Conservation (phyloP, 2,888 invertebrate species). For the Limnephilus auricula region DNA sequence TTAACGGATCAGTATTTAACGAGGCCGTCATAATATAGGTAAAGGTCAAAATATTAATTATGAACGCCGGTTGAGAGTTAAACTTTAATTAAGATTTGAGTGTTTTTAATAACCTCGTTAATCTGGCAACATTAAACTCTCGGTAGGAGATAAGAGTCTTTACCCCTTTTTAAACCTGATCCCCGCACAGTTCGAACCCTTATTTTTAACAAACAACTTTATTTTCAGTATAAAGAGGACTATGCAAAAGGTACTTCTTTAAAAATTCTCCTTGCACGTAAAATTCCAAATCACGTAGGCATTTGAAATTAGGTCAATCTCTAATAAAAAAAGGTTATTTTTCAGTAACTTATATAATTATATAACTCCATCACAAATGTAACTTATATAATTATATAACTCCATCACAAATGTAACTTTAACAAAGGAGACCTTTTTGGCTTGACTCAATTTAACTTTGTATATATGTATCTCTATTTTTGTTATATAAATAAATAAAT, state of each 20-base stretch:
- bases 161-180: slow-evolving; percentile 10
- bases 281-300: neutral
- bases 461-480: no score
- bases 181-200: neutral
- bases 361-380: no score
- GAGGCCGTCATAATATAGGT: neutral
- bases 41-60: neutral
- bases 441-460: no score
- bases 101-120: slow-evolving; percentile 42
- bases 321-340: neutral
- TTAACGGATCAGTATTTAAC: neutral
- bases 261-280: neutral
- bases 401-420: no score
- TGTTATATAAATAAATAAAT: no score
- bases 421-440: no score
- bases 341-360: no score
- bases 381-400: no score
- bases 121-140: slow-evolving; percentile 32
- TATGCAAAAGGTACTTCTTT: neutral
- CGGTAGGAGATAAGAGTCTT: neutral
- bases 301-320: neutral
- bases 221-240: neutral
- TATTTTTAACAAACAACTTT: neutral
- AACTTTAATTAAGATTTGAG: slow-evolving; percentile 44
- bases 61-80: neutral